phyloP scores from a whole-genome alignment of 2,888 invertebrate genomes.

The Andrena chrysosceles region DNA sequence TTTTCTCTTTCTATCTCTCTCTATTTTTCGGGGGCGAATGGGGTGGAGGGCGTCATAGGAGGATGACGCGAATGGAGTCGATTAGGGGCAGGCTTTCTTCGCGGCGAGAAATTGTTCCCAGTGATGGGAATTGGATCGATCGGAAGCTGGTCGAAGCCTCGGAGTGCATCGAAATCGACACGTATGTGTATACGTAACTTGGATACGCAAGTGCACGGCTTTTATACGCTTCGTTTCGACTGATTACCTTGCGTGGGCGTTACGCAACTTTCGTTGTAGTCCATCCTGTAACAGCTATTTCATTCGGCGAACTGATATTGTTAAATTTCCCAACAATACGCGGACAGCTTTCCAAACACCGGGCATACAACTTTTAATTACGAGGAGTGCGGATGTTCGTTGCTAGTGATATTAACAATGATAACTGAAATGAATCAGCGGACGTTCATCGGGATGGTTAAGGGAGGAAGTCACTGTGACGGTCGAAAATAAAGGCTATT shows the following conservation, averaged over 20 bases:
- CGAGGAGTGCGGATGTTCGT: slow-evolving; percentile 6
- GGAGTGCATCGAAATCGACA: not conserved
- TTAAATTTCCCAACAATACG: not conserved
- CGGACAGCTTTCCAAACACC: not conserved
- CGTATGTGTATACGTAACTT: not conserved
- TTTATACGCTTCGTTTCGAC: not conserved
- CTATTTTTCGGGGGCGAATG: no score
- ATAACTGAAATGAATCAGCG: slow-evolving; percentile 23
- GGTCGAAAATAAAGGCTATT: no score
- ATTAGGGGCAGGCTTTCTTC: not conserved
- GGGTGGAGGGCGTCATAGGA: no score
- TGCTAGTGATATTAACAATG: slow-evolving; percentile 10
- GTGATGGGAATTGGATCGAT: not conserved
- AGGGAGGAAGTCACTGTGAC: not conserved
- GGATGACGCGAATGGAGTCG: not conserved
- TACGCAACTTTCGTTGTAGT: not conserved
- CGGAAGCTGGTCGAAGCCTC: not conserved
- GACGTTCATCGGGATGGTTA: not conserved
- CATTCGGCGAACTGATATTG: not conserved
- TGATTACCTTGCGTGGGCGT: no score
- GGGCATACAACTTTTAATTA: slow-evolving; percentile 6
- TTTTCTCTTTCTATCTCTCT: not conserved
- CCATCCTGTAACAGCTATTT: not conserved
- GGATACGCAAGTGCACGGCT: not conserved
- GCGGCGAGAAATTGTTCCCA: not conserved